A percentile compares a stretch with the other conserved stretches of the same genome.
These are phyloP conservation scores for Caradrina kadenii DNA, from an alignment of 2,888 invertebrate genomes.

Conservation along the genomic window DNA sequence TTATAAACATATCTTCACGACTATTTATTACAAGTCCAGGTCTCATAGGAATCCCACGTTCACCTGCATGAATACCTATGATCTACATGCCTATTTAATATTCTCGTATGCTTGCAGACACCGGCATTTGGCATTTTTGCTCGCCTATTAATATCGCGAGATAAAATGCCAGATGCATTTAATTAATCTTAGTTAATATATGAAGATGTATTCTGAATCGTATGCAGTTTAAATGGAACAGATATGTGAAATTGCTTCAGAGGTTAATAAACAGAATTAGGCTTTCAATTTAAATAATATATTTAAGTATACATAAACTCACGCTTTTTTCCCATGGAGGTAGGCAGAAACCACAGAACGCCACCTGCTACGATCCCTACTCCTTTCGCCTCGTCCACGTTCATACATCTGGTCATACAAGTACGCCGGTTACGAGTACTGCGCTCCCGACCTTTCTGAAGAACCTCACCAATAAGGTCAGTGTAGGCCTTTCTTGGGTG, in stretches of 20 bases:
- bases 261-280: background rate
- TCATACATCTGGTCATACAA: too few relatives aligned
- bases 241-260: slow-evolving; percentile 2
- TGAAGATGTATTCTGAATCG: slow-evolving; percentile 12
- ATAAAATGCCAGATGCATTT: slow-evolving; percentile 53
- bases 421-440: too few relatives aligned
- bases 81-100: slow-evolving; percentile 16
- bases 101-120: slow-evolving; percentile 34
- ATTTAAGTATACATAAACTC: background rate
- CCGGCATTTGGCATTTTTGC: slow-evolving; percentile 52
- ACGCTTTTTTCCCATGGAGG: too few relatives aligned
- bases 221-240: slow-evolving; percentile 3
- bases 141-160: slow-evolving; percentile 49
- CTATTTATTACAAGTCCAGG: slow-evolving; percentile 7
- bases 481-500: too few relatives aligned
- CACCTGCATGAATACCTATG: slow-evolving; percentile 30
- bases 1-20: background rate
- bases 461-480: too few relatives aligned
- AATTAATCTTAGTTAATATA: slow-evolving; percentile 45
- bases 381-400: too few relatives aligned
- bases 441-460: too few relatives aligned
- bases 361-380: too few relatives aligned
- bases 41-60: background rate
- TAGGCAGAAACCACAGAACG: too few relatives aligned
- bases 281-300: slow-evolving; percentile 3